Evolutionary conservation across 2,888 invertebrate species (phyloP).

Genomic region (Harpalus rubripes): DNA sequence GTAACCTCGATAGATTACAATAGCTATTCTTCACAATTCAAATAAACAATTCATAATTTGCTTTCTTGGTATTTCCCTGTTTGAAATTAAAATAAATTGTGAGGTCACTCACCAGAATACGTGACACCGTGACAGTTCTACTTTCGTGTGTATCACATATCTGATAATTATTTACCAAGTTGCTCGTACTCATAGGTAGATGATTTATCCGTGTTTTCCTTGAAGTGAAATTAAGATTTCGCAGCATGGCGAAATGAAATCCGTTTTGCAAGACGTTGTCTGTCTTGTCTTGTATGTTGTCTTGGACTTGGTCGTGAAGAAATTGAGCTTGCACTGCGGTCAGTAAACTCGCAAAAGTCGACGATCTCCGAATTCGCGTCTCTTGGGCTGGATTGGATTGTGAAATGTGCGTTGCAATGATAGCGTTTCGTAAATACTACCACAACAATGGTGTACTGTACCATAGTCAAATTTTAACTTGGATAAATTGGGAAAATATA

Average conservation of each 20-base stretch:
- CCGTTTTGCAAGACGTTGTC: slow-evolving; percentile 32
- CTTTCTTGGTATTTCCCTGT: slow-evolving; percentile 45
- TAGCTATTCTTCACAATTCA: slow-evolving; percentile 20
- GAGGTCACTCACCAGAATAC: slow-evolving; percentile 31
- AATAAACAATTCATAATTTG: slow-evolving; percentile 24
- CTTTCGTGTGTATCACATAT: neutral
- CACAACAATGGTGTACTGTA: too few species aligned
- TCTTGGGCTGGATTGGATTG: too few species aligned
- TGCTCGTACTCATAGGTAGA: neutral
- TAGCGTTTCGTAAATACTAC: too few species aligned
- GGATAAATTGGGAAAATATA: too few species aligned
- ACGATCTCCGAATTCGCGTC: slow-evolving; percentile 47
- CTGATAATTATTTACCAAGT: neutral
- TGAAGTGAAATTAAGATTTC: slow-evolving; percentile 18
- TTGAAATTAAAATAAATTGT: slow-evolving; percentile 24
- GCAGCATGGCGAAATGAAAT: slow-evolving; percentile 20
- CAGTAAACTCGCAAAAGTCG: slow-evolving; percentile 62
- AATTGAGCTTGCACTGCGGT: slow-evolving; percentile 47
- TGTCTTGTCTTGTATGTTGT: slow-evolving; percentile 3
- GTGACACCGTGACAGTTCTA: slow-evolving; percentile 11
- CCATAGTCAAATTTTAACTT: too few species aligned
- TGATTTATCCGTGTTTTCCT: neutral
- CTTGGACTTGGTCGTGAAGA: neutral
- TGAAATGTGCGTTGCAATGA: too few species aligned
- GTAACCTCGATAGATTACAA: slow-evolving; percentile 29